Base-by-base conservation (phyloP, 2,888 invertebrate species). In the Dichetophora obliterata region DNA sequence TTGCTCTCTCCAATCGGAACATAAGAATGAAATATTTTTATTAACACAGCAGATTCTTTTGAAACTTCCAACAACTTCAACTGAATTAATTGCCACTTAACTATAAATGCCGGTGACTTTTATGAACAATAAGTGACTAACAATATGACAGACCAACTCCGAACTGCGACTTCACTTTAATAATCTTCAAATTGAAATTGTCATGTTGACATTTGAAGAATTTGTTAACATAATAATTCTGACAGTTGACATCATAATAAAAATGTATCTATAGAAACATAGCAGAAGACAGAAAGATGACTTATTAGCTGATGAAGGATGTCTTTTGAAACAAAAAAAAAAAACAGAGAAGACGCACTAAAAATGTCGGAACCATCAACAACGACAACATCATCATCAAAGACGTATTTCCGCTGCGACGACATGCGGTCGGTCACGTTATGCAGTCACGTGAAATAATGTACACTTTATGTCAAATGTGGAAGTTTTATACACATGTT, bases 151-250 rank as follows among this genome's bases (percentile, higher is more conserved):
- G 43, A 37, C 43, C 11, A 43, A 11, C 14, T 43, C n/a, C 63
- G 16, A 4, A 43, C 37, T 48, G 14, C 11, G 1, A 8, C 61
- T 61, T 73, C 76, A 75, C 68, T 80, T 80, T 34, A 79, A 77
- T 75, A 72, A 79, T 80, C 77, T 65, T 80, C 83, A 87, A 86
- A 87, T 87, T 87, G 84, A 87, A 84, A 85, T 87, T 87, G 87
- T 87, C 87, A 87, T 84, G 84, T 86, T 84, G 81, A 83, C 84
- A 86, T 84, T 83, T 82, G 75, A 79, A 83, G 87, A 87, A 87
- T 87, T 85, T 87, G 86, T 86, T 84, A 87, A 87, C 86, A 87
- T 84, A 87, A 87, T 86, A 84, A 85, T 83, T 83, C 86, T 86
- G 87, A 86, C 86, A 87, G 84, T 80, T 79, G 82, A 83, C 85